Base-by-base conservation (phyloP, 2,888 invertebrate genomes). In the Cryptops parisi region DNA sequence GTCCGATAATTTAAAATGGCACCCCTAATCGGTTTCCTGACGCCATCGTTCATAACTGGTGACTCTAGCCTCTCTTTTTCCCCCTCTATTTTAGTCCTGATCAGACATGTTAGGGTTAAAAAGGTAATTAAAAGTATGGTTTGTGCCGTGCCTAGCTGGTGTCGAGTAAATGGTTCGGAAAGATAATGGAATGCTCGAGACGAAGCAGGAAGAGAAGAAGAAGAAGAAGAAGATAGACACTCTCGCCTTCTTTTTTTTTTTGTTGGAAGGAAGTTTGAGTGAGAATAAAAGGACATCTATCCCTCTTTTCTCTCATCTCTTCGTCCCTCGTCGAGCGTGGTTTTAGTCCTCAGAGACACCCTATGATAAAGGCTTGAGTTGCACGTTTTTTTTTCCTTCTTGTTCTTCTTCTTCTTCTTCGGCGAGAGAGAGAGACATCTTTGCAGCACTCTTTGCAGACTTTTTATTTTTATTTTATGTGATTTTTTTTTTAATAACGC, bases 91-190 rank as follows among this genome's bases (percentile, higher is more conserved):
- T n/a, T n/a, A n/a, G n/a, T n/a, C 33, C 6, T 33, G 6, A 15
- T 33, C 33, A 33, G 33, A 33, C 6, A 33, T 33, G 33, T 33
- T 33, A 33, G 33, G 33, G 9, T 33, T 33, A 33, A 33, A 33
- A 33, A 33, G 33, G 33, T 33, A 33, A 33, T 33, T 33, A 33
- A 33, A 33, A 33, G 33, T 33, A 33, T 33, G 33, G 33, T 15
- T 33, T 33, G 6, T 33, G 33, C 33, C 33, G 33, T 9, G 33
- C 33, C 33, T 33, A 9, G 6, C 33, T n/a, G n/a, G n/a, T n/a
- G 33, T 15, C 6, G 33, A 15, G 50, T 50, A 50, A 50, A 50
- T 50, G 50, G 50, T 33, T 40, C 24, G 50, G 50, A 50, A 50
- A 50, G 50, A 50, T 50, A 50, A 50, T 41, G 43, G 19, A 41